Percentiles rank a stretch among this genome's conserved stretches.
Conservation (phyloP, 2,113 vertebrate genomes). For the Neolamprologus fasciatus region DNA sequence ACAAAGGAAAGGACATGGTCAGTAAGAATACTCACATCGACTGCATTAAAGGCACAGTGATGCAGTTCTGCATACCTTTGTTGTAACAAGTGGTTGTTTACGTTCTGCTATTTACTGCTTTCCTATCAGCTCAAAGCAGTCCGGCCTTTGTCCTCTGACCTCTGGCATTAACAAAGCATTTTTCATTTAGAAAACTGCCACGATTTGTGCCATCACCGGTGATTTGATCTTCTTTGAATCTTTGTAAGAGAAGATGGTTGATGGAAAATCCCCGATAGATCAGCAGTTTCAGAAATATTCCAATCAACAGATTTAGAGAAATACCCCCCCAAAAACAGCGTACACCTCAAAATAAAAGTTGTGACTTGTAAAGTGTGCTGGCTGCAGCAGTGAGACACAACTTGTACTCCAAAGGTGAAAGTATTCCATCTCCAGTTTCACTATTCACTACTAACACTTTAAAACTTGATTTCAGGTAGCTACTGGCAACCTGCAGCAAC, state of each 20-base stretch:
- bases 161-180: not conserved
- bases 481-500: not conserved
- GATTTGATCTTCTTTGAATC: not conserved
- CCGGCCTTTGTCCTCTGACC: not conserved
- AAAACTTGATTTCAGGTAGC: not conserved
- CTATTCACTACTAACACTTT: not conserved
- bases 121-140: not conserved
- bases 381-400: not conserved
- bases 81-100: not conserved
- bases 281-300: not conserved
- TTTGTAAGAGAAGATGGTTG: not conserved
- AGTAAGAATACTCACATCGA: not conserved
- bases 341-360: not conserved
- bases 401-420: not conserved
- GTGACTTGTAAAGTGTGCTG: not conserved
- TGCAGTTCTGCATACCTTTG: not conserved
- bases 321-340: not conserved
- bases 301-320: not conserved
- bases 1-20: not conserved
- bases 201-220: not conserved
- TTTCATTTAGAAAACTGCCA: not conserved
- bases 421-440: not conserved
- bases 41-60: not conserved
- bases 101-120: not conserved
- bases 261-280: not conserved